These are phyloP conservation scores for Dolichoris vasculosae DNA, from an alignment of 1,140 invertebrate species.

Conservation along the genomic window DNA sequence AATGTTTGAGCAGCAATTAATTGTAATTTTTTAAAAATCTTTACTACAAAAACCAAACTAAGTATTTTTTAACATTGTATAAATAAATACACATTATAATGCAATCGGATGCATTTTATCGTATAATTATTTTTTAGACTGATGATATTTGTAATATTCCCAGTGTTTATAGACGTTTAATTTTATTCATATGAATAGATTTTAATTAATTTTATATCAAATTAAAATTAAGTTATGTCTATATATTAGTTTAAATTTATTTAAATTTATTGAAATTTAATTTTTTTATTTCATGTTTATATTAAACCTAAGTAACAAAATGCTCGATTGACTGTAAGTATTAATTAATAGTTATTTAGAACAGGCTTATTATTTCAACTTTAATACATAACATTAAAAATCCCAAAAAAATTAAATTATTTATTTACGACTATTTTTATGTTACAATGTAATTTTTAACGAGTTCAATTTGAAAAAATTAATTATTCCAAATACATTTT, in stretches of 20 bases:
- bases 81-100: background rate
- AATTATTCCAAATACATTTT: slow-evolving; percentile 7
- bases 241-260: slow-evolving; percentile 1
- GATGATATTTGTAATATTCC: slow-evolving; percentile 37
- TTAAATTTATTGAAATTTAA: slow-evolving; percentile 21
- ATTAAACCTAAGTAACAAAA: background rate
- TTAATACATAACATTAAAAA: slow-evolving; percentile 5
- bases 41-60: background rate
- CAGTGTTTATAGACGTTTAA: slow-evolving; percentile 18
- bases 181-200: slow-evolving; percentile 2
- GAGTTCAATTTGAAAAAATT: slow-evolving; percentile 9
- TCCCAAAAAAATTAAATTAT: background rate
- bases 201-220: background rate
- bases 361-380: background rate
- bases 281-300: background rate
- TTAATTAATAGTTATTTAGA: slow-evolving; percentile 7
- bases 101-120: background rate
- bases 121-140: slow-evolving; percentile 23
- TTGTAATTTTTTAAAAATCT: background rate
- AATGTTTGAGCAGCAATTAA: background rate
- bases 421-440: background rate
- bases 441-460: background rate
- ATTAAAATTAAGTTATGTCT: background rate
- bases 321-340: slow-evolving; percentile 1
- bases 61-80: background rate